Percentiles rank a stretch among this genome's conserved stretches.
phyloP scores from a whole-genome alignment of 1,140 invertebrate species.

The Melitaea cinxia region DNA sequence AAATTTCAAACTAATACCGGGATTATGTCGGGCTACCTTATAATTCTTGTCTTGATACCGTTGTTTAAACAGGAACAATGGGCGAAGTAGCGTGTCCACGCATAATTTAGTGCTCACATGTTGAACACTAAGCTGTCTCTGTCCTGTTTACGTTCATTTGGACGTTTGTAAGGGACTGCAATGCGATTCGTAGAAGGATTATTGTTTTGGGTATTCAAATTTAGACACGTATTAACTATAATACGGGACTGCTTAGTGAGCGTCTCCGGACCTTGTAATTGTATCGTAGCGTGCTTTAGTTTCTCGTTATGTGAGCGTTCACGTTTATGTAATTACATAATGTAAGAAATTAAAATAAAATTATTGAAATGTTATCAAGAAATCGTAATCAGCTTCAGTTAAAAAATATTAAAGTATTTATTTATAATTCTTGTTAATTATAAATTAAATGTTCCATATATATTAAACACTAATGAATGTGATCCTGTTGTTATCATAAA shows the following conservation, averaged over 20 bases:
- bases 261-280: background rate
- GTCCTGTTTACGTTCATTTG: conserved; percentile 16
- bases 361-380: no score
- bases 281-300: background rate
- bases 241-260: background rate
- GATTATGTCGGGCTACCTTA: conserved; percentile 16
- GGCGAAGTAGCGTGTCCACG: conserved; percentile 13
- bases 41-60: conserved; percentile 20
- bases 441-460: no score
- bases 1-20: conserved; percentile 12
- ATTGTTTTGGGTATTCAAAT: conserved; percentile 12
- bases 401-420: no score
- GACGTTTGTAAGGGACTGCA: conserved; percentile 12
- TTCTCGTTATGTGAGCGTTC: background rate
- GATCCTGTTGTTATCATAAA: no score
- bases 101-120: conserved; percentile 25
- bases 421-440: no score
- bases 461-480: no score
- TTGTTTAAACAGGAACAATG: conserved; percentile 18
- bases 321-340: no score
- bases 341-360: no score
- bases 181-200: background rate
- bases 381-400: no score
- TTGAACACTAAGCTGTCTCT: conserved; percentile 19
- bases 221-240: conserved; percentile 3